These are phyloP conservation scores for Diphyllodes magnificus DNA, from an alignment of 2,113 vertebrate species.

Conservation along the genomic window DNA sequence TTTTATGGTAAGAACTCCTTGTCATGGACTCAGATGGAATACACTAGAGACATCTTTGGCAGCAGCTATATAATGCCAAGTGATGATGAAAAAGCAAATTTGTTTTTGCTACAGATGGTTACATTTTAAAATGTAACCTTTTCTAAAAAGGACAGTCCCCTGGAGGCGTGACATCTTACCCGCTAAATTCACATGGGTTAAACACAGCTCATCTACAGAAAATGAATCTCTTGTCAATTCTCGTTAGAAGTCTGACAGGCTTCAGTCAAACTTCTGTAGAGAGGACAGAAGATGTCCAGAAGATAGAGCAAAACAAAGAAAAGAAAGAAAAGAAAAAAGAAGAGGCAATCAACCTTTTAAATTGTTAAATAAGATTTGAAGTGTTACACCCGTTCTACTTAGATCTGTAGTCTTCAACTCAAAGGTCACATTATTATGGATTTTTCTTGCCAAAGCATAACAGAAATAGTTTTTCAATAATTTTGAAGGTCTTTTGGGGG, in stretches of 20 bases:
- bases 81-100: background rate
- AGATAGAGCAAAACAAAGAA: background rate
- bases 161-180: slow-evolving; percentile 17
- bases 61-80: background rate
- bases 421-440: slow-evolving; percentile 49
- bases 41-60: background rate
- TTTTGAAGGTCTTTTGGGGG: slow-evolving; percentile 18
- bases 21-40: background rate
- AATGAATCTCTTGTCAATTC: slow-evolving; percentile 3
- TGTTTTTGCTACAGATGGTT: slow-evolving; percentile 23
- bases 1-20: background rate
- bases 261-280: background rate
- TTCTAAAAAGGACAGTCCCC: slow-evolving; percentile 19
- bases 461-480: slow-evolving; percentile 46
- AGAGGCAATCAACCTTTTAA: background rate
- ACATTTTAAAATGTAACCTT: slow-evolving; percentile 40
- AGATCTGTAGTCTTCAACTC: background rate
- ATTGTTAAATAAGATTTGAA: background rate
- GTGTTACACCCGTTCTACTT: background rate
- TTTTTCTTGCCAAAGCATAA: slow-evolving; percentile 1
- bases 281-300: background rate
- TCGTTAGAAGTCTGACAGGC: background rate
- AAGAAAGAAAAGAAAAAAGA: background rate
- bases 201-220: slow-evolving; percentile 6
- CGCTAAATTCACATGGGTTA: background rate